phyloP scores from a whole-genome alignment of 2,113 vertebrate genomes.

The Rhineura floridana region DNA sequence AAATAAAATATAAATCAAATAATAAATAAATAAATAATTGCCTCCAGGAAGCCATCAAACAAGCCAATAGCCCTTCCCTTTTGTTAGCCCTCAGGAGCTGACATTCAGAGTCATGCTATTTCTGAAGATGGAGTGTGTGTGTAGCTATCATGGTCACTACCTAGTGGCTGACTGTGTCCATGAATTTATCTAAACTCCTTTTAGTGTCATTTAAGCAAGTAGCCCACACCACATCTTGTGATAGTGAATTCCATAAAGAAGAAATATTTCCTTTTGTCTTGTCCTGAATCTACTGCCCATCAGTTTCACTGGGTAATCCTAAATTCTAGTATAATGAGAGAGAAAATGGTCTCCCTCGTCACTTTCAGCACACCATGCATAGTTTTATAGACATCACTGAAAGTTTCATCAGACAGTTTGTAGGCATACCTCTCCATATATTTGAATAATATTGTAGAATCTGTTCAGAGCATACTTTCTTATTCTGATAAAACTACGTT shows the following conservation, averaged over 20 bases:
- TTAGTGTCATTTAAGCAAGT: background rate
- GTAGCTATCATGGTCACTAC: background rate
- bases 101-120: background rate
- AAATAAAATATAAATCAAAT: too few species aligned
- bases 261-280: background rate
- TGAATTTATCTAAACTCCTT: background rate
- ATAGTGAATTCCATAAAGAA: background rate
- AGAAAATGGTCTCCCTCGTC: background rate
- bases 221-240: background rate
- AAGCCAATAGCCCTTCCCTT: background rate
- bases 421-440: background rate
- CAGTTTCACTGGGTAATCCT: background rate
- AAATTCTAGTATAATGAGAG: background rate
- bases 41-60: background rate
- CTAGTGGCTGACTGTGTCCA: background rate
- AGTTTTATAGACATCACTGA: background rate
- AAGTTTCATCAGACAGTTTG: background rate
- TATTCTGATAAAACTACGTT: background rate
- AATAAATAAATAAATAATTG: too few species aligned
- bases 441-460: too few species aligned
- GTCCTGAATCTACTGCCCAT: background rate
- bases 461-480: background rate
- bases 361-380: background rate
- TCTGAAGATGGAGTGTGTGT: background rate
- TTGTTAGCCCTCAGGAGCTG: too few species aligned